Evolutionary conservation across 2,797 vertebrate species (phyloP), one percentile per base, ranked within the genome.

Genomic region (Gila robusta): DNA sequence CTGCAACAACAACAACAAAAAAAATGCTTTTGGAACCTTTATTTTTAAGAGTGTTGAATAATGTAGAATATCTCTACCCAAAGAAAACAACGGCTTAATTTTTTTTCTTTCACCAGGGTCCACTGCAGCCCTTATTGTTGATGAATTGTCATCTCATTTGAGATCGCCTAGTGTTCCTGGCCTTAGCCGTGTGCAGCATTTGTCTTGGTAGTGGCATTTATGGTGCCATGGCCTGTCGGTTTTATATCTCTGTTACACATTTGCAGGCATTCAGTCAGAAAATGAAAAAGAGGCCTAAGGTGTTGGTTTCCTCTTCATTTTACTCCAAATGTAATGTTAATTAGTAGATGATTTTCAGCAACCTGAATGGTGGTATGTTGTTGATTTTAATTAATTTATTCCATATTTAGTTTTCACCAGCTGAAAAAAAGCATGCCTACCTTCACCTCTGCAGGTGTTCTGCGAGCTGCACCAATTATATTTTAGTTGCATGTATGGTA

Each of bases 201-300:
- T 72, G 73, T 88, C 84, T 86, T 17, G 17, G 49, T n/a, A 37
- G 66, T 86, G 83, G 85, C 70, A 81, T 87, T 89, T 83, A 81
- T 56, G 49, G 69, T 78, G 73, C 76, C 62, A 66, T 49, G 69
- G 66, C 86, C 83, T 86, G 87, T 82, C 78, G 54, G 82, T 77
- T 87, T 91, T 88, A 87, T 84, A 49, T 77, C 87, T 76, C 37
- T 71, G 39, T 86, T 89, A 35, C 69, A 83, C 67, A 80, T 89
- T 88, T 83, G 77, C 17, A 82, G 72, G 44, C 77, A 79, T 87
- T 79, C 79, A 69, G 32, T 79, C 84, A 80, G 84, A 84, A 86
- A 89, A 89, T 86, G 56, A 85, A 83, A 86, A 80, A 64, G 49
- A 37, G 64, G 78, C n/a, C 41, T 47, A 74, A 70, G 77, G 71